phyloP scores from a whole-genome alignment of 2,888 invertebrate species.

The Platycheirus albimanus region DNA sequence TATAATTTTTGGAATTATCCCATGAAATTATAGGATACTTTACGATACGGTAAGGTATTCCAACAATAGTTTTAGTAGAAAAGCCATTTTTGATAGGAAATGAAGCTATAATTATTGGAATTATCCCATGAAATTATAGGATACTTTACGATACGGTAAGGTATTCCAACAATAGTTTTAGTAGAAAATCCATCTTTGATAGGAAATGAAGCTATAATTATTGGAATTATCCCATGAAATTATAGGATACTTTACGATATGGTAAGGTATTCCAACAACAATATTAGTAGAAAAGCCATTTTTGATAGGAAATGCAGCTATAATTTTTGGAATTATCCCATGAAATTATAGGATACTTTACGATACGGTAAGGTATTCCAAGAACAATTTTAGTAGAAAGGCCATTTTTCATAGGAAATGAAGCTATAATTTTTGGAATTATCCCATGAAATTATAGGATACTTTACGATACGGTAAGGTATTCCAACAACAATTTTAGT shows the following conservation, averaged over 20 bases:
- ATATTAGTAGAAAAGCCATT: not conserved
- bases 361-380: not conserved
- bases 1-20: constrained; percentile 1
- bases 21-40: not conserved
- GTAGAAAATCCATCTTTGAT: not conserved
- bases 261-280: not conserved
- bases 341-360: not conserved
- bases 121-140: not conserved
- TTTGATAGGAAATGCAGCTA: not conserved
- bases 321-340: not conserved
- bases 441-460: not conserved
- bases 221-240: not conserved
- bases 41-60: not conserved
- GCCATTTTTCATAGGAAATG: not conserved
- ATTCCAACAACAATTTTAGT: not conserved
- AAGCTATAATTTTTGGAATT: not conserved
- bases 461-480: not conserved
- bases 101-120: constrained; percentile 4
- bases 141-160: not conserved
- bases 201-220: not conserved
- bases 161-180: not conserved
- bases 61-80: not conserved
- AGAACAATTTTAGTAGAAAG: not conserved
- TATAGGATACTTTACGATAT: not conserved
- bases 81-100: constrained; percentile 1